These are phyloP conservation scores for Neostethus bicornis DNA, from an alignment of 2,797 vertebrate species.

Conservation along the genomic window DNA sequence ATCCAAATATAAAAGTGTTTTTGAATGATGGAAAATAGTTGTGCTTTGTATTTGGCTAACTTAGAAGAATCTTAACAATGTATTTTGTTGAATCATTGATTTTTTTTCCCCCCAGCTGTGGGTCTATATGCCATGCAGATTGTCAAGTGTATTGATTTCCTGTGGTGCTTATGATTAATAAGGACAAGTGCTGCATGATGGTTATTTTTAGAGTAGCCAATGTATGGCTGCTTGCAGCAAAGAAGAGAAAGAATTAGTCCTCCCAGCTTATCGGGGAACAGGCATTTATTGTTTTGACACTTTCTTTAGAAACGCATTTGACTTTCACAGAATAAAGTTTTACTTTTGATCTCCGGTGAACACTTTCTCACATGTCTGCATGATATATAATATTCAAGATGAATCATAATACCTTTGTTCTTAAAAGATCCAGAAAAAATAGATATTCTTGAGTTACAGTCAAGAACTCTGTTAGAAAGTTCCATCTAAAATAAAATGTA, in stretches of 20 bases:
- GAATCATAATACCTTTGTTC: neutral
- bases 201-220: neutral
- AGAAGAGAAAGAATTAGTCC: neutral
- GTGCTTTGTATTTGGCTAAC: neutral
- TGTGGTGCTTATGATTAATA: neutral
- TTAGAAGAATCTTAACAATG: neutral
- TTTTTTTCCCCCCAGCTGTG: neutral
- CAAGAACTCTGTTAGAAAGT: neutral
- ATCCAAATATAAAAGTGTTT: neutral
- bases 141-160: neutral
- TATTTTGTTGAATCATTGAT: neutral
- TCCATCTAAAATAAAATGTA: neutral
- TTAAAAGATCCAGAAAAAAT: neutral
- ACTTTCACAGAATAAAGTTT: neutral
- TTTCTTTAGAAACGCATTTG: neutral
- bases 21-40: neutral
- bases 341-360: neutral
- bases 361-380: neutral
- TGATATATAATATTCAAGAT: neutral
- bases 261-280: neutral
- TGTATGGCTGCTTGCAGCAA: neutral
- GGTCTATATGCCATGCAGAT: neutral
- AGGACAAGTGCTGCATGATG: neutral
- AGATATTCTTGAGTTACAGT: too few relatives aligned
- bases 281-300: neutral